Evolutionary conservation across 2,113 vertebrate species (phyloP).

Genomic region (Strix aluco): DNA sequence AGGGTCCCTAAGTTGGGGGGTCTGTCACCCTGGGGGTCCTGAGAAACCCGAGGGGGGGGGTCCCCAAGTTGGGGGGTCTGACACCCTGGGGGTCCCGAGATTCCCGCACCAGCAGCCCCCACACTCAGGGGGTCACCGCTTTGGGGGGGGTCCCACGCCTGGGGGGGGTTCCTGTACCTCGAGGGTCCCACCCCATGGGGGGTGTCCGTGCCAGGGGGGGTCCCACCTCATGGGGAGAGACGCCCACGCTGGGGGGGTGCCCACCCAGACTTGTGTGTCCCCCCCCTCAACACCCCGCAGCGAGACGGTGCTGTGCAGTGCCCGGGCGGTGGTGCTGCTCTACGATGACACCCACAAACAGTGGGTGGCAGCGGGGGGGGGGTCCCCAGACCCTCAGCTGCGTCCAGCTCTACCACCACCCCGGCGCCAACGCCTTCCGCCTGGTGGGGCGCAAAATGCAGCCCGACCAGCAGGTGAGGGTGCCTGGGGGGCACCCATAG

Average conservation of each 20-base stretch:
- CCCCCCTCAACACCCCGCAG: slow-evolving; percentile 47
- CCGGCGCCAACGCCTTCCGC: slow-evolving; percentile 82
- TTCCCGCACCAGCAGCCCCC: no score
- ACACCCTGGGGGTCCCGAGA: no score
- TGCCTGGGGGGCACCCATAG: not conserved
- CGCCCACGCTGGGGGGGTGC: no score
- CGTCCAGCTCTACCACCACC: slow-evolving; percentile 90
- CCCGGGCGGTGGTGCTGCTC: slow-evolving; percentile 89
- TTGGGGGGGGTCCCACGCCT: no score
- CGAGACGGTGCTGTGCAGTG: slow-evolving; percentile 86
- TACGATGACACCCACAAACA: slow-evolving; percentile 88
- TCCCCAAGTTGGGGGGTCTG: no score
- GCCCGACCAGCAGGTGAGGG: slow-evolving; percentile 87
- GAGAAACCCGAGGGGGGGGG: no score
- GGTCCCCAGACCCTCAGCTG: slow-evolving; percentile 85
- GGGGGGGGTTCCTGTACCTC: not conserved
- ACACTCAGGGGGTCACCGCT: no score
- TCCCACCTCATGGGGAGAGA: no score
- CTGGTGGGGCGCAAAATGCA: slow-evolving; percentile 90
- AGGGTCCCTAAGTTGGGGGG: no score
- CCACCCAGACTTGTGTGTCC: not conserved
- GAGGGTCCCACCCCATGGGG: not conserved
- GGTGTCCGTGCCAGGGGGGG: no score
- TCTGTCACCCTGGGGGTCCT: no score
- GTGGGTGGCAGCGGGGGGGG: slow-evolving; percentile 83